These are phyloP conservation scores for Amiota mariae DNA, from an alignment of 2,888 invertebrate genomes.

Conservation along the genomic window DNA sequence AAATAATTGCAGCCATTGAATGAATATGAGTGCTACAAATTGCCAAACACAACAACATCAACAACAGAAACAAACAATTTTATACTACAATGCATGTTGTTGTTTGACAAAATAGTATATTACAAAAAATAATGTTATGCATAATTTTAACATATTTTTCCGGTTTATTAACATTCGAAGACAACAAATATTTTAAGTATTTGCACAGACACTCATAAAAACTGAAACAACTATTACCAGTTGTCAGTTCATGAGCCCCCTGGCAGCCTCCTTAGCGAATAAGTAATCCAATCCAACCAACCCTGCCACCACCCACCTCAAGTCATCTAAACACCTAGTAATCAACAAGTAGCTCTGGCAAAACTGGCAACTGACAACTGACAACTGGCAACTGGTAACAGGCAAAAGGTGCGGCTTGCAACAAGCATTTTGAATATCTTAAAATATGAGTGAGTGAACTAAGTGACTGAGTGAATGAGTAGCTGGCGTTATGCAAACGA, in stretches of 20 bases:
- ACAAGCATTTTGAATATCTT: background rate
- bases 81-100: too few relatives aligned
- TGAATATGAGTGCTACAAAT: background rate
- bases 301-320: background rate
- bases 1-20: background rate
- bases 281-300: background rate
- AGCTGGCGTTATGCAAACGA: constrained; percentile 2
- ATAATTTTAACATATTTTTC: constrained; percentile 20
- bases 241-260: background rate
- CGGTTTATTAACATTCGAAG: constrained; percentile 13
- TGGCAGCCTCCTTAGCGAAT: background rate
- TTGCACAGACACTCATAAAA: constrained; percentile 8
- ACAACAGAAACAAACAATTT: background rate
- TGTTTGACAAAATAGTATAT: too few relatives aligned
- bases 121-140: too few relatives aligned
- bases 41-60: background rate
- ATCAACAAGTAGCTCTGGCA: constrained; percentile 9
- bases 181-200: constrained; percentile 14
- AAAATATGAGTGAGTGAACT: too few relatives aligned
- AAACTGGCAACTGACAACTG: constrained; percentile 2
- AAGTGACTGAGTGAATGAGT: background rate
- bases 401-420: background rate
- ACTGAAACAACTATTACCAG: too few relatives aligned
- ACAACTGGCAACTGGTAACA: constrained; percentile 17
- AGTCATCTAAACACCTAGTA: background rate